Evolutionary conservation across 2,113 vertebrate genomes (phyloP).

Genomic region (Desmodus rotundus): DNA sequence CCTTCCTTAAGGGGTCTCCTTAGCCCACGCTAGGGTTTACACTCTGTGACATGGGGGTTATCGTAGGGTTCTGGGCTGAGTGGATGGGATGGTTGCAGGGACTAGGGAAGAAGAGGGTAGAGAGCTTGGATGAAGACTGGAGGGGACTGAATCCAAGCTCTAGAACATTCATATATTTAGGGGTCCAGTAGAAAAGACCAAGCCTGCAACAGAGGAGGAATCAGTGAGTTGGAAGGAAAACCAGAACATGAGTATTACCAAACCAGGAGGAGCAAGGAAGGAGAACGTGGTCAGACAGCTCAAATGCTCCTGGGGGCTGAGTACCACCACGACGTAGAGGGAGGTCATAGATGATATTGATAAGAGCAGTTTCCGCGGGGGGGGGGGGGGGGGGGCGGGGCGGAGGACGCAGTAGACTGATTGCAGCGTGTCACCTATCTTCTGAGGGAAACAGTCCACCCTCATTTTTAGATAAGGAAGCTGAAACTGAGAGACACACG

Average conservation of each 20-base stretch:
- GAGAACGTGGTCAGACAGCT: neutral
- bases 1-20: neutral
- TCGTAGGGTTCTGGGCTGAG: neutral
- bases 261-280: neutral
- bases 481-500: neutral
- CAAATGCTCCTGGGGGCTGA: neutral
- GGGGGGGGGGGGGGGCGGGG: too few relatives aligned
- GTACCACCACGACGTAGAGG: fast-evolving
- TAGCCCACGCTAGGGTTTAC: neutral
- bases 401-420: neutral
- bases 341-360: neutral
- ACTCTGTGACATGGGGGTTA: neutral
- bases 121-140: neutral
- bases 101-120: neutral
- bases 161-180: neutral
- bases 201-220: neutral
- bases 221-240: neutral
- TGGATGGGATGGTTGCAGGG: neutral
- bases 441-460: neutral
- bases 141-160: neutral
- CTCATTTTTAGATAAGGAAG: neutral
- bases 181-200: neutral
- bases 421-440: neutral
- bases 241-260: neutral
- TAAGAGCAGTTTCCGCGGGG: neutral